Conservation (phyloP, 2,797 vertebrate species). For the Vipera latastei region DNA sequence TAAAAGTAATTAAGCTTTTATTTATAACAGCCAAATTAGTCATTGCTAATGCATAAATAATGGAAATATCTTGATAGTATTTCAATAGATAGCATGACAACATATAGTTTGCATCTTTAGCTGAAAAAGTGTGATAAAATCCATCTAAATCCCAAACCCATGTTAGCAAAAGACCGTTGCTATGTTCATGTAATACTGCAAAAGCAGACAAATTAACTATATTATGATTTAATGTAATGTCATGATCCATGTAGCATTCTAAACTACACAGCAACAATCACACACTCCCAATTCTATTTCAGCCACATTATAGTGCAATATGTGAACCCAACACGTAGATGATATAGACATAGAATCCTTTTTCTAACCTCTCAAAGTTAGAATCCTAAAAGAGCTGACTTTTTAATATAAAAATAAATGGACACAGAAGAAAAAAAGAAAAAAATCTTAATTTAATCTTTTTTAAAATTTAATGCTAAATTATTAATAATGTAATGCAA, state of each 20-base stretch:
- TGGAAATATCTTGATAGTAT: background rate
- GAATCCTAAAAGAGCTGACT: background rate
- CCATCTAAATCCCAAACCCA: background rate
- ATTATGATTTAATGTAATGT: too few species aligned
- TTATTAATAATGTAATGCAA: background rate
- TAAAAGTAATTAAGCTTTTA: background rate
- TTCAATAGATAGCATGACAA: background rate
- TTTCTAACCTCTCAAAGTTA: background rate
- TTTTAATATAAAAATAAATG: background rate
- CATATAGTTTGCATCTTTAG: background rate
- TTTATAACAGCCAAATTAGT: background rate
- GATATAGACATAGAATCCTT: background rate
- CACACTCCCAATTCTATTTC: background rate
- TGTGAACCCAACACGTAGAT: background rate
- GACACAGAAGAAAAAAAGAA: background rate
- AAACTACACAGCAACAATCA: background rate
- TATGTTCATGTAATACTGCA: background rate
- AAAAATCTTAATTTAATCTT: background rate
- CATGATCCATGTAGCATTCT: background rate
- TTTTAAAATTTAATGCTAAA: background rate
- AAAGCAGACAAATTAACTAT: background rate
- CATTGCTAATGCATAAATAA: background rate
- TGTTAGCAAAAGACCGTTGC: background rate
- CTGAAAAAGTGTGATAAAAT: background rate
- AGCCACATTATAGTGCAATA: background rate